Base-by-base conservation (phyloP, 92 coral and sea anemone genomes). In the Epizoanthus scotinus region DNA sequence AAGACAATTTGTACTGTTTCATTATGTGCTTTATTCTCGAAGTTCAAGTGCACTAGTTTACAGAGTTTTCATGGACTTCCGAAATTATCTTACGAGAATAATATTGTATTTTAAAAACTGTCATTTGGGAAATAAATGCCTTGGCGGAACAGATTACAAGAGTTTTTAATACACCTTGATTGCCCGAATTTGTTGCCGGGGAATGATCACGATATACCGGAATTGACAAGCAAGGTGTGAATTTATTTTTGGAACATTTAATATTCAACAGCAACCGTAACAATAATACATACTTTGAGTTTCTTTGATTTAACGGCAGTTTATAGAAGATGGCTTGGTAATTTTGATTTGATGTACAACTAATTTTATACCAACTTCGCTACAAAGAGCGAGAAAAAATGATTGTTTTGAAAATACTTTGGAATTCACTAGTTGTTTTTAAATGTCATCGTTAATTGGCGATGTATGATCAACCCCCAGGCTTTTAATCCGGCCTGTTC, bases 101-200 rank as follows among this genome's bases (percentile, higher is more conserved):
- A 68, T 68, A 68, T 38, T 19, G 21, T 29, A 49, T 47, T 15
- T n/a, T n/a, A n/a, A n/a, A n/a, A 26, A 4, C 8, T 18, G 79
- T 22, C 49, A 10, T 56, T 73, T 54, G 64, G 29, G 7, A 29
- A 55, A 73, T 29, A 6, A 49, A 18, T 73, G 25, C 15, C 65
- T n/a, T 73, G 65, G n/a, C 65, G 58, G 78, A 71, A 55, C 79
- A 73, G 65, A 55, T 73, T 42, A 19, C 65, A 27, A 53, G 58
- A n/a, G n/a, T n/a, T n/a, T n/a, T n/a, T 55, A 36, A 13, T 64
- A 64, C 70, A 64, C 42, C 36, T 17, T 44, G 40, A 34, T 34
- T 34, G 40, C 40, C 40, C 40, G 40, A 34, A 34, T 34, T 5
- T 27, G 27, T 64, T 26, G n/a, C 38, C 29, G 28, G 19, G 14